A percentile compares a stretch with the other conserved stretches of the same genome.
These are phyloP conservation scores for Limenitis camilla DNA, from an alignment of 2,888 invertebrate species.

Conservation along the genomic window DNA sequence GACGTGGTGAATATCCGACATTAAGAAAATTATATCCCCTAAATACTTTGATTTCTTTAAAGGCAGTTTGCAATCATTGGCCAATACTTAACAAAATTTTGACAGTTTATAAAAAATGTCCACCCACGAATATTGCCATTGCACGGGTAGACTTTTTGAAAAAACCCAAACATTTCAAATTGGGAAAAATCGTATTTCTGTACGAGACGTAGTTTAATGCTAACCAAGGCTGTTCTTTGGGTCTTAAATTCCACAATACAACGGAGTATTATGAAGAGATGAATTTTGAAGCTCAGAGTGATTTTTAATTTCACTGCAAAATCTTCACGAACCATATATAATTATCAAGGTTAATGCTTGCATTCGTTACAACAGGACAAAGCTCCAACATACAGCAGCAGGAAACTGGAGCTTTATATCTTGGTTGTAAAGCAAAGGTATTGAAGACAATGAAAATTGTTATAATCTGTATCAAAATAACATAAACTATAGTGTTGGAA, in stretches of 20 bases:
- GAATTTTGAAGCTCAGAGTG: no score
- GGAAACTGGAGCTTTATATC: constrained; percentile 14
- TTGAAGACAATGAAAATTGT: constrained; percentile 11
- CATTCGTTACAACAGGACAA: background rate
- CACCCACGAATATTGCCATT: background rate
- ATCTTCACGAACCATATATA: no score
- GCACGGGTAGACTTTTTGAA: background rate
- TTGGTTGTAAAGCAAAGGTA: constrained; percentile 11
- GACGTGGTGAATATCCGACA: background rate
- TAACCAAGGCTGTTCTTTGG: background rate
- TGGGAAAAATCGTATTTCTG: background rate
- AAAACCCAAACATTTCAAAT: background rate
- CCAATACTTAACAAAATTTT: background rate
- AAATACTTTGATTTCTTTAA: background rate
- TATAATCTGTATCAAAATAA: no score
- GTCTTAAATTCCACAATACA: background rate
- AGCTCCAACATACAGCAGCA: background rate
- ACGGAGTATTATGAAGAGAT: background rate
- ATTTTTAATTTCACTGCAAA: no score
- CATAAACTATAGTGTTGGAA: no score
- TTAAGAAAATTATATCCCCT: background rate
- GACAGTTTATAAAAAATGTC: background rate
- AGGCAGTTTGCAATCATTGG: background rate
- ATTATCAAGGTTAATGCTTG: no score
- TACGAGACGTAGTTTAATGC: background rate